Percentiles rank a stretch among this genome's conserved stretches.
Conservation (phyloP, 2,888 invertebrate genomes). For the Scaptodrosophila latifasciaeformis region DNA sequence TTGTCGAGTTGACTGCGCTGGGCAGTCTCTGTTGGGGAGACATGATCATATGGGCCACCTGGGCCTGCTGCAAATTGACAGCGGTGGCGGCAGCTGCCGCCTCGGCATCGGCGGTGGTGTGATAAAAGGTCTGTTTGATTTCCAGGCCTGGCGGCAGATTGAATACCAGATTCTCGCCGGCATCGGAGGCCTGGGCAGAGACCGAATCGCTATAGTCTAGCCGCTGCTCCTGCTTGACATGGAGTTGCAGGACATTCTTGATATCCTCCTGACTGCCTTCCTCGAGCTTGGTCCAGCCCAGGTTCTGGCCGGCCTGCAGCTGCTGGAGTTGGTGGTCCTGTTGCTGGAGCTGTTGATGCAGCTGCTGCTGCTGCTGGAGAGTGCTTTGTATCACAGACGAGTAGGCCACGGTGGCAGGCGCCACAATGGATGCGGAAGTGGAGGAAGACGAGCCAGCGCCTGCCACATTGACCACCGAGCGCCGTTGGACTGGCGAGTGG, state of each 20-base stretch:
- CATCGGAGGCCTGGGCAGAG: constrained; percentile 38
- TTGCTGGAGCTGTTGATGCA: constrained; percentile 41
- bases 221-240: constrained; percentile 71
- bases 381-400: constrained; percentile 84
- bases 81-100: constrained; percentile 45
- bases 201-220: constrained; percentile 57
- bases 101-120: constrained; percentile 34
- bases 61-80: constrained; percentile 70
- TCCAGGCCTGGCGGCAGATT: constrained; percentile 70
- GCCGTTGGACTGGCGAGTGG: constrained; percentile 63
- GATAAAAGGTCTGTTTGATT: constrained; percentile 69
- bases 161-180: constrained; percentile 69
- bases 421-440: constrained; percentile 62
- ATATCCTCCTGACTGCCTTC: constrained; percentile 63
- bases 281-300: constrained; percentile 68
- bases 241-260: constrained; percentile 70
- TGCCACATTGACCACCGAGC: constrained; percentile 56
- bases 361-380: constrained; percentile 64
- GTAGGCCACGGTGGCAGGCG: constrained; percentile 80
- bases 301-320: constrained; percentile 50
- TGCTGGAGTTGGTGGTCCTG: constrained; percentile 39
- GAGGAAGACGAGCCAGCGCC: constrained; percentile 70
- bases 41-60: constrained; percentile 73
- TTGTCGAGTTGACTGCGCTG: constrained; percentile 49
- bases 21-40: constrained; percentile 73